Evolutionary conservation across 2,113 vertebrate species (phyloP), one percentile per base, ranked within the genome.

Genomic region (Equus quagga): DNA sequence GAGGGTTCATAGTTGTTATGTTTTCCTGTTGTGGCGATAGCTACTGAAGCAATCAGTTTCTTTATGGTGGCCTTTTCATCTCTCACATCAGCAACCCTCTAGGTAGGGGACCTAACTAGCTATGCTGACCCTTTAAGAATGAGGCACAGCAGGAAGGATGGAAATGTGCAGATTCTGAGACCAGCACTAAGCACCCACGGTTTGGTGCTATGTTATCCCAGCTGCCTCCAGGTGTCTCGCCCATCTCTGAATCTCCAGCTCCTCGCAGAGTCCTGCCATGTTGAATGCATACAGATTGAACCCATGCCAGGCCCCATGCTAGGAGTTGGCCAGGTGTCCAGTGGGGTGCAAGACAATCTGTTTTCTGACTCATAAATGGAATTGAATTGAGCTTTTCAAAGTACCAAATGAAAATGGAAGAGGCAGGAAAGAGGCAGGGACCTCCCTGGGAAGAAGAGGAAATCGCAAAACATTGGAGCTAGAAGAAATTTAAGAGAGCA

Each of bases 1-100:
- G 26, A 44, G 36, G 17, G 7, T 23, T n/a, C 5, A 9, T 1
- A 1, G 70, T 6, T 28, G 9, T 19, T 5, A 2, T 0, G 5
- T 19, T 17, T 19, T 18, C 13, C 10, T 21, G 26, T 33, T 8
- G 33, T 28, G 58, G 76, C 0, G 10, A 26, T 5, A 10, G 58
- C 5, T 11, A 54, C 78, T 12, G 26, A 60, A 41, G 28, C 17
- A 2, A 19, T 56, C 44, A 0, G 0, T 82, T 56, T 64, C 58
- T 73, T 73, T 73, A 31, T 7, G 21, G 56, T 24, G 8, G 79
- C 21, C 33, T 89, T 28, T 65, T 60, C 33, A 28, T 36, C 8
- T 84, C 41, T 80, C 67, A 56, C 23, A 44, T 8, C 17, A 62
- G 49, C 58, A 44, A 2, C 62, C 24, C 70, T 3, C 0, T 26